These are phyloP conservation scores for Diplodus sargus DNA, from an alignment of 2,797 vertebrate genomes.

Conservation along the genomic window DNA sequence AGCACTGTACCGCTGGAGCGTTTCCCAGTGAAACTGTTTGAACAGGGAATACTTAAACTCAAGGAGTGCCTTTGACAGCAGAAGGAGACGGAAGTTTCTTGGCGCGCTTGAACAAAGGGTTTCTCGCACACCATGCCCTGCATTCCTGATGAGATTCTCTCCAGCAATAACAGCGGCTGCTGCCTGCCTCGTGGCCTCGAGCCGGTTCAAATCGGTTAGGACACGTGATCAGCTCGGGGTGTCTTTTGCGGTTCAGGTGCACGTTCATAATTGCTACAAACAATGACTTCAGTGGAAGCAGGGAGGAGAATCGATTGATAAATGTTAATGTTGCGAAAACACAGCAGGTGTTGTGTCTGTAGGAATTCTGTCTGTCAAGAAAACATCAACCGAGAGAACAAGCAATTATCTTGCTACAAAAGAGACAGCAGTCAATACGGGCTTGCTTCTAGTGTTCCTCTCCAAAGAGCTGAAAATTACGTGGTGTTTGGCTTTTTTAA, in stretches of 20 bases:
- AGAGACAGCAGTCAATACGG: slow-evolving; percentile 39
- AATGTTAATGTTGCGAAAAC: slow-evolving; percentile 37
- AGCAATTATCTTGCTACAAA: slow-evolving; percentile 57
- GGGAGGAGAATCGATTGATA: slow-evolving; percentile 28
- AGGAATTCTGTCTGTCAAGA: slow-evolving; percentile 37
- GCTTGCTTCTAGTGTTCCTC: slow-evolving; percentile 23
- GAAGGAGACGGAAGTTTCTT: slow-evolving; percentile 65
- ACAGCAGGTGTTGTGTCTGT: slow-evolving; percentile 28
- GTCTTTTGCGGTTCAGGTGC: slow-evolving; percentile 37
- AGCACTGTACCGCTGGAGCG: slow-evolving; percentile 50
- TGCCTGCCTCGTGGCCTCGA: slow-evolving; percentile 45
- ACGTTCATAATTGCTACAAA: slow-evolving; percentile 35
- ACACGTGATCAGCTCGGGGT: slow-evolving; percentile 39
- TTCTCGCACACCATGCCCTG: slow-evolving; percentile 56
- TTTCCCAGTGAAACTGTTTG: slow-evolving; percentile 63
- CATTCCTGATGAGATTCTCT: slow-evolving; percentile 60
- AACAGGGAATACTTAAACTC: slow-evolving; percentile 61
- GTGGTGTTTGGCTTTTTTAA: slow-evolving; percentile 28
- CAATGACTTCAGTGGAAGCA: slow-evolving; percentile 12
- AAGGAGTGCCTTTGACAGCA: slow-evolving; percentile 59
- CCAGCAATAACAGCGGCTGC: slow-evolving; percentile 31
- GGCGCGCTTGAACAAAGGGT: slow-evolving; percentile 61
- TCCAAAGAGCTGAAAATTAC: slow-evolving; percentile 45
- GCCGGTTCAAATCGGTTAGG: slow-evolving; percentile 48
- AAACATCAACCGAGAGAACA: slow-evolving; percentile 40